A percentile compares a stretch with the other conserved stretches of the same genome.
phyloP scores from a whole-genome alignment of 2,113 vertebrate species.

The Halichoerus grypus region DNA sequence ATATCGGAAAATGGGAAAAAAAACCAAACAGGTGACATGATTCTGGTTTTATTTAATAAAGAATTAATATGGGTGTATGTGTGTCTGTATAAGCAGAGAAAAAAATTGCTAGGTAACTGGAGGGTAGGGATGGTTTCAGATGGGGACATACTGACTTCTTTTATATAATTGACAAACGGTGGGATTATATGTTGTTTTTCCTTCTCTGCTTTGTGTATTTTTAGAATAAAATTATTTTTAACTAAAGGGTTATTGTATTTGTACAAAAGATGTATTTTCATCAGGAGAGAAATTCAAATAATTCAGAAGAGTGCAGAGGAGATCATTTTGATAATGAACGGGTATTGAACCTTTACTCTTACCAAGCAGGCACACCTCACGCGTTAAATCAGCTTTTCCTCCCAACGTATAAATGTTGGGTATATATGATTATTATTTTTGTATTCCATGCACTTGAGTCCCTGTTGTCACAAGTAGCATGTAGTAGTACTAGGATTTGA shows the following conservation, averaged over 20 bases:
- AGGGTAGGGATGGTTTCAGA: neutral
- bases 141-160: neutral
- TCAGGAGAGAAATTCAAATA: neutral
- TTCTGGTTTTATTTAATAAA: neutral
- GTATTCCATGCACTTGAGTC: no score
- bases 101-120: neutral
- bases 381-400: neutral
- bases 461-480: neutral
- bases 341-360: neutral
- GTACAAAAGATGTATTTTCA: neutral
- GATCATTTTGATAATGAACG: neutral
- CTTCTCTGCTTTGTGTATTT: constrained; percentile 24
- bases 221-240: neutral
- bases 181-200: neutral
- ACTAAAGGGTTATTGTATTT: neutral
- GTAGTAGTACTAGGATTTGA: neutral
- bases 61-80: neutral
- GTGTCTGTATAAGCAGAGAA: neutral
- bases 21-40: neutral
- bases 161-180: neutral
- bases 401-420: neutral
- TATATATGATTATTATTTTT: neutral
- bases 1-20: neutral
- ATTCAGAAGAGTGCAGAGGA: neutral
- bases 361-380: neutral